Evolutionary conservation across 1,140 invertebrate genomes (phyloP).

Genomic region (Sitodiplosis mosellana): DNA sequence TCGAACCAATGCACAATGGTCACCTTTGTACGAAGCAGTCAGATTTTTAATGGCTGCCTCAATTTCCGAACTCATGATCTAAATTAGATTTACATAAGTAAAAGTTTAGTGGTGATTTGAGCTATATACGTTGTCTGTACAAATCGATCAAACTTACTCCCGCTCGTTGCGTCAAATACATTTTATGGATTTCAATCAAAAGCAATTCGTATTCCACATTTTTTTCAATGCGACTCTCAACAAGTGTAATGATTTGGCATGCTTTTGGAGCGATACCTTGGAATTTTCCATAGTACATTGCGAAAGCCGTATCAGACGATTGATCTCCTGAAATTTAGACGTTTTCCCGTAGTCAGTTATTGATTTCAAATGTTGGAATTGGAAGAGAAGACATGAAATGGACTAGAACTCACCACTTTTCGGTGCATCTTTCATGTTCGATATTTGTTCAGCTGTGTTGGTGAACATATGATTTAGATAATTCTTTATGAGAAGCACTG

Average conservation of each 20-base stretch:
- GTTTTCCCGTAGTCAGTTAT: too few relatives aligned
- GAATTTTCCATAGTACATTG: conserved; percentile 87
- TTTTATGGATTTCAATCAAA: conserved; percentile 65
- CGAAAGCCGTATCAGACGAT: conserved; percentile 56
- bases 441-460: conserved; percentile 57
- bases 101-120: too few relatives aligned
- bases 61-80: conserved; percentile 38
- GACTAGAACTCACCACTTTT: conserved; percentile 16
- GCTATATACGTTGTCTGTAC: too few relatives aligned
- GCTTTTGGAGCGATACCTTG: conserved; percentile 71
- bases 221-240: conserved; percentile 55
- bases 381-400: too few relatives aligned
- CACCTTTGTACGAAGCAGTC: conserved; percentile 46
- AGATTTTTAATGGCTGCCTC: conserved; percentile 54
- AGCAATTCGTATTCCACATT: conserved; percentile 57
- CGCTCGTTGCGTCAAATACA: conserved; percentile 62
- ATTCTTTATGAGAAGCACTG: conserved; percentile 55
- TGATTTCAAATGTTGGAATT: too few relatives aligned
- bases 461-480: conserved; percentile 54
- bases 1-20: conserved; percentile 74
- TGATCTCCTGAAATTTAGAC: too few relatives aligned
- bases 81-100: too few relatives aligned
- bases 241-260: conserved; percentile 57
- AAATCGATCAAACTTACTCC: conserved; percentile 37
- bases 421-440: conserved; percentile 26